Percentiles rank a stretch among this genome's conserved stretches.
Conservation (phyloP, 2,113 vertebrate species). For the Phyllostomus hastatus region DNA sequence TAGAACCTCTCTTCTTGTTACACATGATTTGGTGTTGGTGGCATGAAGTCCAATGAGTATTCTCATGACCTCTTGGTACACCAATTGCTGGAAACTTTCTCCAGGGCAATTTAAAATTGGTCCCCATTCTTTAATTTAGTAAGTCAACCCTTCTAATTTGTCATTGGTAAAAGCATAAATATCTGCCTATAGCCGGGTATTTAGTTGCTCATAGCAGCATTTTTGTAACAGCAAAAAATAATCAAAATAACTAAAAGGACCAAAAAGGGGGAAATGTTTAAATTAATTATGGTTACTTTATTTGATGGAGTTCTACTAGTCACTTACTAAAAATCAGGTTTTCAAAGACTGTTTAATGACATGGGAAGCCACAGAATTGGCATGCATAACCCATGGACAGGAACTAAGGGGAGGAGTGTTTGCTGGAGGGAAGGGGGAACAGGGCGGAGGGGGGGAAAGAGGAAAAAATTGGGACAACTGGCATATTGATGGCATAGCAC, state of each 20-base stretch:
- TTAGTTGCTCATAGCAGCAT: not conserved
- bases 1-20: too few species aligned
- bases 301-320: not conserved
- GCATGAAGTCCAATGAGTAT: accelerated
- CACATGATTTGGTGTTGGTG: accelerated
- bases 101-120: not conserved
- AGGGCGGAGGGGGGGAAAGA: too few species aligned
- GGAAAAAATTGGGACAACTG: too few species aligned
- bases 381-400: too few species aligned
- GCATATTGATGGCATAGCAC: too few species aligned
- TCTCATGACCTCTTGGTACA: not conserved
- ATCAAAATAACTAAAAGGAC: not conserved
- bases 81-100: not conserved
- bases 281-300: not conserved
- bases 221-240: not conserved
- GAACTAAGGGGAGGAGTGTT: too few species aligned
- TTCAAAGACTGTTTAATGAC: not conserved
- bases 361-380: too few species aligned
- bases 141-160: not conserved
- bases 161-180: not conserved
- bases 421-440: too few species aligned
- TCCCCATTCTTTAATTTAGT: not conserved
- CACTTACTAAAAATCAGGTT: not conserved
- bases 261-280: not conserved
- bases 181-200: not conserved